Conservation (phyloP, 2,797 vertebrate genomes). For the Petrocephalus schoutedeni region DNA sequence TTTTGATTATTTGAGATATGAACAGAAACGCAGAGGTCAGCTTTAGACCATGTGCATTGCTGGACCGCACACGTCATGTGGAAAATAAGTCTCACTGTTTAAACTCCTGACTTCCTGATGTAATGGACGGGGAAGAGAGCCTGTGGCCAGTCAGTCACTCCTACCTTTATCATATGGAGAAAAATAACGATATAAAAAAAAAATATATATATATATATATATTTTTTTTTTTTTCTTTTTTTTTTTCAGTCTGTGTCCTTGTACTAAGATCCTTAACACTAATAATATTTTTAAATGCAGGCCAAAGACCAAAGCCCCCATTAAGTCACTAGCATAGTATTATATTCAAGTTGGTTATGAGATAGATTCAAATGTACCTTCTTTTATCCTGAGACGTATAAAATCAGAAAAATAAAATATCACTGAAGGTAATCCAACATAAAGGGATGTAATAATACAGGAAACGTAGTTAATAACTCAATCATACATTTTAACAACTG, state of each 20-base stretch:
- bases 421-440: neutral
- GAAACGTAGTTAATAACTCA: neutral
- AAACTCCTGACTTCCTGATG: slow-evolving; percentile 14
- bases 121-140: slow-evolving; percentile 7
- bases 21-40: neutral
- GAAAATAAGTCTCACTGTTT: slow-evolving; percentile 15
- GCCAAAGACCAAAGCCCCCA: neutral
- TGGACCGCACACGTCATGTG: neutral
- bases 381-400: no score
- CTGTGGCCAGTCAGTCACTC: neutral
- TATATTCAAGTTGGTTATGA: neutral
- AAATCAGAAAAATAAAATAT: neutral
- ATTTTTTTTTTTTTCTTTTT: neutral
- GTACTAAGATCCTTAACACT: neutral
- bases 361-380: no score
- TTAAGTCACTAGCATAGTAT: neutral
- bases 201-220: no score
- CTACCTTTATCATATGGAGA: slow-evolving; percentile 8
- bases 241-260: neutral
- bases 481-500: slow-evolving; percentile 22
- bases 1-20: neutral
- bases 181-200: no score
- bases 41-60: neutral
- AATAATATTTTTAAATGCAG: neutral
- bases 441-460: neutral